Percentiles rank a stretch among this genome's conserved stretches.
Conservation (phyloP, 2,113 vertebrate genomes). For the Centropus bengalensis region DNA sequence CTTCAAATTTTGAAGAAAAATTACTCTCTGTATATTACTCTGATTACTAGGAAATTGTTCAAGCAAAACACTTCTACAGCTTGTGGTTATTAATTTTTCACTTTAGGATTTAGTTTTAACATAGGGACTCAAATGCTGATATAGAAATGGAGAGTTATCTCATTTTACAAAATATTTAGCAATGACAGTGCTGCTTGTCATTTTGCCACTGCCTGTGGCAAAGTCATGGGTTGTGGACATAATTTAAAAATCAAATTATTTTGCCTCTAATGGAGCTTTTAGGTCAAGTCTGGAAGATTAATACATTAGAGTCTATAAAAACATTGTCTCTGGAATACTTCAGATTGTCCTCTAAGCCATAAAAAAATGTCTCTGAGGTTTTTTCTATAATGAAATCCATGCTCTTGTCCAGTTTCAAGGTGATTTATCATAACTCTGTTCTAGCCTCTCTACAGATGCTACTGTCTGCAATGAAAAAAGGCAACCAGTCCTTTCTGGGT, state of each 20-base stretch:
- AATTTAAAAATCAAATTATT: conserved; percentile 68
- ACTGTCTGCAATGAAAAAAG: neutral
- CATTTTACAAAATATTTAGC: conserved; percentile 62
- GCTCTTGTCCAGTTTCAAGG: neutral
- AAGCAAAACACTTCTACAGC: conserved; percentile 61
- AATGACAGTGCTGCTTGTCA: conserved; percentile 6
- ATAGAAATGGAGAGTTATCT: conserved; percentile 54
- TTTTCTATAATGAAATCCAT: conserved; percentile 69
- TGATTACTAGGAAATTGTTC: conserved; percentile 44
- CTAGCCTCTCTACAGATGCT: neutral
- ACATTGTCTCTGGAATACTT: conserved; percentile 73
- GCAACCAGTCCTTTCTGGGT: neutral
- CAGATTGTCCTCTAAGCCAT: conserved; percentile 74
- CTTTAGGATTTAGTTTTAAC: conserved; percentile 63
- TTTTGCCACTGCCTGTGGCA: neutral
- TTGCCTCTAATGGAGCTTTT: conserved; percentile 72
- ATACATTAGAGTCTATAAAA: conserved; percentile 75
- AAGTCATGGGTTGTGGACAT: conserved; percentile 52
- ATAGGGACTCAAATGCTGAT: conserved; percentile 27
- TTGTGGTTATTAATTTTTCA: conserved; percentile 69
- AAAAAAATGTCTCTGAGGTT: conserved; percentile 75
- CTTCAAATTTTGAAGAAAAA: neutral
- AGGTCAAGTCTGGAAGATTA: conserved; percentile 71
- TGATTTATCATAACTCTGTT: neutral
- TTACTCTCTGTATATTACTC: neutral